Evolutionary conservation across 2,888 invertebrate genomes (phyloP).

Genomic region (Boloria selene): DNA sequence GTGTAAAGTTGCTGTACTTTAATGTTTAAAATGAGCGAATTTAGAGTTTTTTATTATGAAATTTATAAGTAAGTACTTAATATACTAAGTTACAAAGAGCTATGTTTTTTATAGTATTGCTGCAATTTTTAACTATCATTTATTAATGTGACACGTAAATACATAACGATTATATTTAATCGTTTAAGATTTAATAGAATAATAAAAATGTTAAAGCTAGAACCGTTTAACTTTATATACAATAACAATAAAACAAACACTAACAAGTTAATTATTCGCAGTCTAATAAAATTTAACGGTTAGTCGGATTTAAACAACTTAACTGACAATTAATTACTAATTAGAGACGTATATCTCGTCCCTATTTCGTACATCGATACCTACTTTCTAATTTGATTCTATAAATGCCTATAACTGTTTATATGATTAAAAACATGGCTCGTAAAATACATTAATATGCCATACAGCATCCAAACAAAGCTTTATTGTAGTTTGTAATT

Average conservation of each 20-base stretch:
- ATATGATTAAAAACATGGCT: neutral
- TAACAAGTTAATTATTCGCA: constrained; percentile 20
- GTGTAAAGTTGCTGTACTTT: no score
- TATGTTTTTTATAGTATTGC: neutral
- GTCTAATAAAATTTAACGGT: constrained; percentile 25
- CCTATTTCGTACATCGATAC: constrained; percentile 17
- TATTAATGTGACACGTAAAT: neutral
- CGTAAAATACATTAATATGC: constrained; percentile 46
- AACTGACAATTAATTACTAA: constrained; percentile 27
- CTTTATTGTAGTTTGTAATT: neutral
- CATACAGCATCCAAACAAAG: neutral
- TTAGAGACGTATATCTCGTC: constrained; percentile 27
- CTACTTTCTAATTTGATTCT: constrained; percentile 23
- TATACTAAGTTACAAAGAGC: neutral
- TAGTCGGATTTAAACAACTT: constrained; percentile 22
- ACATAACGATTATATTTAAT: no score
- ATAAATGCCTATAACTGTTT: constrained; percentile 17
- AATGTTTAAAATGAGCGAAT: no score
- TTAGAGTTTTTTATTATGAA: no score
- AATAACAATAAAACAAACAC: constrained; percentile 18
- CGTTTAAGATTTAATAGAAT: neutral
- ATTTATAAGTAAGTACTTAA: no score
- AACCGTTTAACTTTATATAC: constrained; percentile 15
- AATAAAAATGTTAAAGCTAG: constrained; percentile 17
- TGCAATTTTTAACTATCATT: neutral